Evolutionary conservation across 2,888 invertebrate genomes (phyloP), one percentile per base, ranked within the genome.

Genomic region (Hydraecia micacea): DNA sequence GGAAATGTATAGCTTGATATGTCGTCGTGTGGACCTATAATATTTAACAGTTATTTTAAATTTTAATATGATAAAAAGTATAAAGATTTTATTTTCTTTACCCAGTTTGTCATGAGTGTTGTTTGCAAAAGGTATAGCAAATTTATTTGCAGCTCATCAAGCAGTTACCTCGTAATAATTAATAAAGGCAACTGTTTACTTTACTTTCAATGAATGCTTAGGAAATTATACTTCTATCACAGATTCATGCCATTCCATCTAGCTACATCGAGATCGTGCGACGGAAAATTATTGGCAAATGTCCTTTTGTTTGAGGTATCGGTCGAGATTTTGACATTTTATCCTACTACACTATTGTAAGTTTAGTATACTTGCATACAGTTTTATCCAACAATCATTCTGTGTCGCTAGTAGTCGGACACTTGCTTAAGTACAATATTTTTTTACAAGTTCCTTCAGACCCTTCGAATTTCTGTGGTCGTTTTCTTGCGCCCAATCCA

Each of bases 401-500:
- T 67, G 25, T 25, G 46, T 39, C 62, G 74, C 52, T 32, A 63
- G 52, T 68, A 32, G 52, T 77, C 46, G 25, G 58, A 86, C 60
- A 60, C 52, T 52, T 79, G 75, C 83, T 84, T 90, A 89, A 85
- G 84, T 90, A 88, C 84, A 86, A 79, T 58, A 46, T 15, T n/a
- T n/a, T 72, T 68, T 76, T 84, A 79, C 67, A 80, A 81, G 55
- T 77, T 63, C 77, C 62, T 88, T 94, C 92, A 96, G 67, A 96
- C 94, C 60, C 91, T 90, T 80, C 93, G 94, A 60, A 91, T 92
- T 39, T 92, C 91, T 8, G 90, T 81, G 58, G 81, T 86, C 66
- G 78, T 87, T 80, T 95, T 97, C 80, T 97, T 95, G 71, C 97
- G 95, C 11, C 95, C 96, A 65, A 97, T 92, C 98, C 98, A 98